A percentile compares a stretch with the other conserved stretches of the same genome.
phyloP scores from a whole-genome alignment of 2,113 vertebrate genomes.

The Aegypius monachus region DNA sequence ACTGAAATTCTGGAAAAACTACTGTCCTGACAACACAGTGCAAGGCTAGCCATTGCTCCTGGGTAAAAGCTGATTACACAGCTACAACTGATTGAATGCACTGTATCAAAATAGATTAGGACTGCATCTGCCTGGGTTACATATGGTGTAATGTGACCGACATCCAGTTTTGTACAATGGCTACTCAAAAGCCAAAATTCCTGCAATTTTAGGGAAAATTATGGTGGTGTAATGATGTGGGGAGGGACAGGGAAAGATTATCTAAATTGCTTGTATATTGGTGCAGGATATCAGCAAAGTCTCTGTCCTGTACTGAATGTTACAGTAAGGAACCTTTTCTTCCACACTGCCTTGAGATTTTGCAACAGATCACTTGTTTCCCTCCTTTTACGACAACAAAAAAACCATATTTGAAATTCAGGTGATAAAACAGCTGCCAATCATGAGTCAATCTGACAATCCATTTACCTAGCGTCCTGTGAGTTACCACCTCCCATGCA shows the following conservation, averaged over 20 bases:
- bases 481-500: neutral
- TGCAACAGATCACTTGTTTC: neutral
- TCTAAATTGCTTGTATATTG: neutral
- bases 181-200: neutral
- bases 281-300: neutral
- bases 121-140: no score
- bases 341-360: neutral
- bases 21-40: neutral
- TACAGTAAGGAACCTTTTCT: neutral
- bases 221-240: neutral
- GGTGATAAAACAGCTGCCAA: neutral
- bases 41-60: neutral
- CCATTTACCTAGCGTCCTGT: rapidly evolving
- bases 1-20: neutral
- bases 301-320: neutral
- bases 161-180: neutral
- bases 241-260: neutral
- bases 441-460: neutral
- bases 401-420: neutral
- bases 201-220: neutral
- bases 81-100: neutral
- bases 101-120: neutral
- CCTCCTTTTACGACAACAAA: neutral
- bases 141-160: rapidly evolving
- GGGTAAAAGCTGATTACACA: neutral